These are phyloP conservation scores for Sitophilus oryzae DNA, from an alignment of 1,140 invertebrate species.

Conservation along the genomic window DNA sequence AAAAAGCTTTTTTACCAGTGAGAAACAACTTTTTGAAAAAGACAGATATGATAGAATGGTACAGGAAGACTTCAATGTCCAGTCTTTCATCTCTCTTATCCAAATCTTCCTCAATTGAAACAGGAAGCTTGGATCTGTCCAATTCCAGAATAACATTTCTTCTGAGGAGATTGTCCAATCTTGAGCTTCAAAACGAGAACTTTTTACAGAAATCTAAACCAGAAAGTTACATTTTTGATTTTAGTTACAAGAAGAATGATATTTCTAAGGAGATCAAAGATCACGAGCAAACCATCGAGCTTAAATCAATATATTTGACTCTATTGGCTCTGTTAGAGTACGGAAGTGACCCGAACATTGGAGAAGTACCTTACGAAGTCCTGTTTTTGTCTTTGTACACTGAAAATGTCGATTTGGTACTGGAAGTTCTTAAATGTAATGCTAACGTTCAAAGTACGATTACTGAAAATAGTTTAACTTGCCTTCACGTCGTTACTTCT, in stretches of 20 bases:
- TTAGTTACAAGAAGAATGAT: neutral
- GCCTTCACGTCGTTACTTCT: slow-evolving; percentile 42
- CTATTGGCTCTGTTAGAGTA: slow-evolving; percentile 44
- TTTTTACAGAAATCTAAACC: neutral
- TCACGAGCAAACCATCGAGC: neutral
- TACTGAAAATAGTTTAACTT: slow-evolving; percentile 38
- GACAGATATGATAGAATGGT: slow-evolving; percentile 37
- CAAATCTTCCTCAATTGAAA: neutral
- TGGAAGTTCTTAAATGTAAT: slow-evolving; percentile 40
- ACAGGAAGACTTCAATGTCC: slow-evolving; percentile 25
- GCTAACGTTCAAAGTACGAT: slow-evolving; percentile 44
- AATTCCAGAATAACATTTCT: neutral
- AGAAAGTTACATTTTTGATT: slow-evolving; percentile 5
- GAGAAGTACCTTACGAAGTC: slow-evolving; percentile 45
- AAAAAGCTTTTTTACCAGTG: slow-evolving; percentile 41
- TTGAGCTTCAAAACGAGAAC: neutral
- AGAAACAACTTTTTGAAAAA: neutral
- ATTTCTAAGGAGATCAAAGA: slow-evolving; percentile 2
- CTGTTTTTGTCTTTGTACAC: slow-evolving; percentile 44
- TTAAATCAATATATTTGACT: slow-evolving; percentile 27
- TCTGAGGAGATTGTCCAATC: neutral
- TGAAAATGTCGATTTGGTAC: slow-evolving; percentile 40
- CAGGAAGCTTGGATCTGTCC: neutral
- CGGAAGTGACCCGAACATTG: slow-evolving; percentile 45
- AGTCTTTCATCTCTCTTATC: slow-evolving; percentile 11